Evolutionary conservation across 2,113 vertebrate genomes (phyloP).

Genomic region (Saiga tatarica): DNA sequence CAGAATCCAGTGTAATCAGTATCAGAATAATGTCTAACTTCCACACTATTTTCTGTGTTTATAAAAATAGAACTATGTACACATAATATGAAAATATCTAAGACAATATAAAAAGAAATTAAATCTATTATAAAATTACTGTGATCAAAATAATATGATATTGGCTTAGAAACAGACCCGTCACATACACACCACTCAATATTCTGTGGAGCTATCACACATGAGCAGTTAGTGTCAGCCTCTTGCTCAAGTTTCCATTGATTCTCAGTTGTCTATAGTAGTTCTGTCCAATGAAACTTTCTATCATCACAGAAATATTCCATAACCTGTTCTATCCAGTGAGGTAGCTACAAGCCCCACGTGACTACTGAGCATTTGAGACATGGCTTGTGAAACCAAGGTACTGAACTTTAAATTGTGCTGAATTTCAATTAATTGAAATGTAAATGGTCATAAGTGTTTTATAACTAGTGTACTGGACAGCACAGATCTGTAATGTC

Average conservation of each 20-base stretch:
- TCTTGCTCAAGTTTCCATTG: background rate
- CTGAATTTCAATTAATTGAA: constrained; percentile 18
- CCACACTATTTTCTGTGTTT: background rate
- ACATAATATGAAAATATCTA: background rate
- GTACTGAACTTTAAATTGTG: background rate
- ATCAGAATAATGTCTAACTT: background rate
- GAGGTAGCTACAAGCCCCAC: background rate
- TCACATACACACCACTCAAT: background rate
- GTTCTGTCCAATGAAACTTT: background rate
- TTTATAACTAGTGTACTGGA: background rate
- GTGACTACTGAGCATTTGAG: background rate
- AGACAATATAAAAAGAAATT: background rate
- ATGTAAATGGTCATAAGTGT: background rate
- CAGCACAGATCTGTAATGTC: background rate
- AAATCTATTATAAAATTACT: background rate
- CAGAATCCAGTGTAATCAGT: background rate
- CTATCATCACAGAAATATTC: background rate
- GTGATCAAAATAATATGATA: background rate
- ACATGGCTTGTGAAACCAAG: background rate
- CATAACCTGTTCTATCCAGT: background rate
- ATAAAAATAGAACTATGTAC: background rate
- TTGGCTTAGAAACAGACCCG: background rate
- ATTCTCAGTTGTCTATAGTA: background rate
- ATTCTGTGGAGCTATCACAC: background rate
- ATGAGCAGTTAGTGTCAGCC: background rate